Evolutionary conservation across 2,888 invertebrate species (phyloP), one percentile per base, ranked within the genome.

Genomic region (Onchidella celtica): DNA sequence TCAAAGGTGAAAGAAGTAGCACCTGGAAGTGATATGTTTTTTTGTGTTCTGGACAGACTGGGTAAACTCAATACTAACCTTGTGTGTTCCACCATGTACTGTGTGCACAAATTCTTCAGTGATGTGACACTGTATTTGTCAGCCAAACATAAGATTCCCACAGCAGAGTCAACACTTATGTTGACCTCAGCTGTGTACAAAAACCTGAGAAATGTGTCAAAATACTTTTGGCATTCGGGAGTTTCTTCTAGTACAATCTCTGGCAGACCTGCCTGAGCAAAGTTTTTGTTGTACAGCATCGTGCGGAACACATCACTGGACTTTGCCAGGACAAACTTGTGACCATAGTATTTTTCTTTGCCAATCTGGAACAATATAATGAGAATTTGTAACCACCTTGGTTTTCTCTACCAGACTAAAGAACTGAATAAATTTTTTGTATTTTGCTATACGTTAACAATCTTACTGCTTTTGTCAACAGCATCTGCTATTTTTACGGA

Each of bases 301-400:
- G 92, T 90, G 55, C 90, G 88, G 83, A 93, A 93, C 1, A 93
- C 93, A 76, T 92, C 92, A 63, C 92, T 92, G 3, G 93, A 93
- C 85, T 92, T 93, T 65, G 93, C 93, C 47, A 93, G 86, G 3
- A 93, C 92, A 86, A 93, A 93, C 79, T 91, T 92, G 87, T 93
- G 93, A 6, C 87, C 92, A 66, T 79, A 89, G 82, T 87, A 93
- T 29, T 76, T 84, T 11, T 87, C 78, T 3, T 89, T 88, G 1
- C 89, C 92, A 11, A 92, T 72, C 89, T 81, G 65, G n/a, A 36
- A 32, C 61, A 61, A n/a, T n/a, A n/a, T n/a, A n/a, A n/a, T n/a
- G n/a, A 17, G 17, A 55, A 17, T 55, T 55, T 55, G 17, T 17
- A 55, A 55, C 17, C 9, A 17, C 17, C 9, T 55, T 55, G 11